Conservation (phyloP, 1,140 invertebrate species). For the Achroia grisella region DNA sequence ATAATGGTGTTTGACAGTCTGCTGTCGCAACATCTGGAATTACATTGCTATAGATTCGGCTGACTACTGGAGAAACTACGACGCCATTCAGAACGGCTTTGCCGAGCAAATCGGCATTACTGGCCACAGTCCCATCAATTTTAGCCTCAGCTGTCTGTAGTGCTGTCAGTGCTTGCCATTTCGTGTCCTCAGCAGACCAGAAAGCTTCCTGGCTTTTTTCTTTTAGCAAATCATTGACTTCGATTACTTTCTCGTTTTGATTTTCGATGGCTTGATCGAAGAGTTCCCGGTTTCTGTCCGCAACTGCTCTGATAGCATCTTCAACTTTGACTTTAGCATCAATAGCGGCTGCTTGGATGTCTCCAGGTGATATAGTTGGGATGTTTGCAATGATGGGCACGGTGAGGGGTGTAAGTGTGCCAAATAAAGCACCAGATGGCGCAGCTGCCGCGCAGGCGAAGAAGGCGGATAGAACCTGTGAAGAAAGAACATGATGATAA, state of each 20-base stretch:
- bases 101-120: constrained; percentile 17
- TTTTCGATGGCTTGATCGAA: constrained; percentile 32
- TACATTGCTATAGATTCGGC: too few species aligned
- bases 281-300: constrained; percentile 32
- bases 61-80: not conserved
- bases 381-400: constrained; percentile 2
- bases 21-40: too few species aligned
- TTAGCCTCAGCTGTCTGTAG: constrained; percentile 34
- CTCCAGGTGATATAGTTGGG: constrained; percentile 33
- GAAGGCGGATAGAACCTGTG: constrained; percentile 43
- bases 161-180: constrained; percentile 41
- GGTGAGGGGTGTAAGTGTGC: not conserved
- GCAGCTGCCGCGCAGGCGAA: constrained; percentile 50
- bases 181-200: constrained; percentile 42
- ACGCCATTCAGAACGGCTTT: constrained; percentile 1
- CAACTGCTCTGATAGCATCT: constrained; percentile 25
- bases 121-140: constrained; percentile 29
- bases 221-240: constrained; percentile 27
- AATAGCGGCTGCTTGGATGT: constrained; percentile 47
- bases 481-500: constrained; percentile 6
- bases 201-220: constrained; percentile 29
- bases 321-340: constrained; percentile 43
- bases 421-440: constrained; percentile 18
- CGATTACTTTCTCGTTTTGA: constrained; percentile 30
- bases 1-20: too few species aligned